Percentiles rank a stretch among this genome's conserved stretches.
These are phyloP conservation scores for Nycticryphes semicollaris DNA, from an alignment of 2,113 vertebrate species.

Conservation along the genomic window DNA sequence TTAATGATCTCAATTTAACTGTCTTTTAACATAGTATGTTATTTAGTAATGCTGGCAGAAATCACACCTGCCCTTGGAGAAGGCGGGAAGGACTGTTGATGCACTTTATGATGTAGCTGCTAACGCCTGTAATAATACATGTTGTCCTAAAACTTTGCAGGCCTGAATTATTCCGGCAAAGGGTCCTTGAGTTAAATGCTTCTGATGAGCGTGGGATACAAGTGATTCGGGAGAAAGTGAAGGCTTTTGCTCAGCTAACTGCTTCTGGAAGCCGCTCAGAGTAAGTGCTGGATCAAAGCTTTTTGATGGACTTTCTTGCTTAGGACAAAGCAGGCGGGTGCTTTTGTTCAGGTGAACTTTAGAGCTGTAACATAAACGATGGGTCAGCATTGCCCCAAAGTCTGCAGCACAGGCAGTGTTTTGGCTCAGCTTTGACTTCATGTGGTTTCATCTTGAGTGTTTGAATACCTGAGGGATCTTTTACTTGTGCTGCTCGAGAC, in stretches of 20 bases:
- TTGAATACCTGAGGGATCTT: background rate
- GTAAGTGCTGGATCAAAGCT: conserved; percentile 77
- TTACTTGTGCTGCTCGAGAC: background rate
- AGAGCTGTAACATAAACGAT: background rate
- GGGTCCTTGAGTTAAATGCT: conserved; percentile 96
- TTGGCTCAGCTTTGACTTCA: background rate
- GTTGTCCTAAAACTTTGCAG: conserved; percentile 70
- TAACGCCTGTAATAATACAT: background rate
- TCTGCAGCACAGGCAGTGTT: background rate
- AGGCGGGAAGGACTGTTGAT: background rate
- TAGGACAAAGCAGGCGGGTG: background rate
- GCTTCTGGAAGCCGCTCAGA: conserved; percentile 88
- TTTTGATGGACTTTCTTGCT: background rate
- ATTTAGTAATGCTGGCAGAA: background rate
- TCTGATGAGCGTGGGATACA: conserved; percentile 98
- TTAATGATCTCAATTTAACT: background rate
- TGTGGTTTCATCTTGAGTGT: background rate
- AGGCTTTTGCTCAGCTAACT: conserved; percentile 93
- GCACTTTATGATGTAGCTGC: background rate
- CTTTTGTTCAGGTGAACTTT: background rate
- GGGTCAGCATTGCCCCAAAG: background rate
- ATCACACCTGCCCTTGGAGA: background rate
- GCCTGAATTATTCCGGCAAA: conserved; percentile 87
- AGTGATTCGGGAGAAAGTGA: conserved; percentile 95
- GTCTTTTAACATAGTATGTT: background rate